These are phyloP conservation scores for Leptopilina drosophilae DNA, from an alignment of 2,888 invertebrate genomes.

Conservation along the genomic window DNA sequence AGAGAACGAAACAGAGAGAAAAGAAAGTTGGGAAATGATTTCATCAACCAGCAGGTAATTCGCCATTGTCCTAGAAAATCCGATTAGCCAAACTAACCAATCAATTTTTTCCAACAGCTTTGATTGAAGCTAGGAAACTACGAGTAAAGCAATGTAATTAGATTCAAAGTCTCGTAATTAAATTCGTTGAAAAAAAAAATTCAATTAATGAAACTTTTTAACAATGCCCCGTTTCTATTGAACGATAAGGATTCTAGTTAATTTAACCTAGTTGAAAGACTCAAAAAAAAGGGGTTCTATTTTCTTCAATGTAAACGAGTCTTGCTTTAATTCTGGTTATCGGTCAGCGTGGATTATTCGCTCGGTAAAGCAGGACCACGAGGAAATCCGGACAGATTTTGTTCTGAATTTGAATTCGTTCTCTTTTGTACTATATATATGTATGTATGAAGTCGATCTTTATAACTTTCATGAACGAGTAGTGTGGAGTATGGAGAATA, in stretches of 20 bases:
- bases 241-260: not conserved
- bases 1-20: no score
- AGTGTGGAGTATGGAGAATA: slow-evolving; percentile 62
- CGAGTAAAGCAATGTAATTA: not conserved
- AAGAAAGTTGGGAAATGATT: slow-evolving; percentile 54
- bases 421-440: not conserved
- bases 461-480: slow-evolving; percentile 66
- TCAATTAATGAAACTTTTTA: not conserved
- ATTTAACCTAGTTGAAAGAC: not conserved
- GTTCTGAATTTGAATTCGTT: slow-evolving; percentile 39
- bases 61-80: slow-evolving; percentile 32
- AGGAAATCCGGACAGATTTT: slow-evolving; percentile 36
- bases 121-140: slow-evolving; percentile 19
- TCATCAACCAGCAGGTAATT: slow-evolving; percentile 42
- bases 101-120: slow-evolving; percentile 36
- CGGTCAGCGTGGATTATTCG: slow-evolving; percentile 26
- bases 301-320: slow-evolving; percentile 2
- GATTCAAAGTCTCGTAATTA: not conserved
- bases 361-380: slow-evolving; percentile 16
- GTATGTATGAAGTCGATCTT: slow-evolving; percentile 43
- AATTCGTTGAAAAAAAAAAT: slow-evolving; percentile 7
- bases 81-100: slow-evolving; percentile 40
- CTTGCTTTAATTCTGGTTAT: not conserved
- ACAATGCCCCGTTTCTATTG: not conserved
- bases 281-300: not conserved